Evolutionary conservation across 2,113 vertebrate genomes (phyloP).

Genomic region (Sapajus apella): DNA sequence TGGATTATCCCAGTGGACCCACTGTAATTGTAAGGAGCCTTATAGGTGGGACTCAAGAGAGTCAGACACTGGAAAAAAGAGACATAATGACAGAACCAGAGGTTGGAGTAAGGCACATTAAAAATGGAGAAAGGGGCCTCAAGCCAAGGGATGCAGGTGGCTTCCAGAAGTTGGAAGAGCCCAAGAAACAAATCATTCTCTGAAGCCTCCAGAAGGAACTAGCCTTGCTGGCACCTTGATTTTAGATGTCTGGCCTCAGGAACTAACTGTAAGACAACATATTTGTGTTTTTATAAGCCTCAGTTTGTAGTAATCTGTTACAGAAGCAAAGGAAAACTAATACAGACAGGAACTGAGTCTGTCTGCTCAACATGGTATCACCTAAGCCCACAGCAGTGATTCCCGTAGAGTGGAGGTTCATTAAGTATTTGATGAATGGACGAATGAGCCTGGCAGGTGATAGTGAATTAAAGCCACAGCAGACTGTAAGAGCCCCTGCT

Average conservation of each 20-base stretch:
- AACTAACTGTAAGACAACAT: not conserved
- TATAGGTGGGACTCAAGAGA: not conserved
- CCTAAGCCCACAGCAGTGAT: not conserved
- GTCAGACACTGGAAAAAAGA: not conserved
- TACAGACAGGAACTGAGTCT: not conserved
- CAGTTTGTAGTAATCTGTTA: not conserved
- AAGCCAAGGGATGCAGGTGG: not conserved
- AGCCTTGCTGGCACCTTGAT: not conserved
- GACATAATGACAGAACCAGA: not conserved
- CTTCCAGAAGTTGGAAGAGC: not conserved
- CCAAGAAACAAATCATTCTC: not conserved
- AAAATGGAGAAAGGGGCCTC: not conserved
- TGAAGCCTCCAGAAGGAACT: too few relatives aligned
- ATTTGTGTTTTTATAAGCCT: not conserved
- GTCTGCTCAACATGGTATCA: accelerated
- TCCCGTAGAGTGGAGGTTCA: not conserved
- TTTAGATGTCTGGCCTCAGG: not conserved
- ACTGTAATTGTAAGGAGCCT: not conserved
- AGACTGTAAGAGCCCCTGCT: not conserved
- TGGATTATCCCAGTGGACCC: not conserved
- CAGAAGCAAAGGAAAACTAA: not conserved
- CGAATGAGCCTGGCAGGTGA: not conserved
- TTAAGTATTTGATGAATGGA: not conserved
- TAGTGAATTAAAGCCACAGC: accelerated
- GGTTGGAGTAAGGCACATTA: not conserved